Conservation (phyloP, 2,113 vertebrate species). For the human (Homo sapiens) region GRCh38 chr12:93803501-93804000, state of each 20-base stretch:
- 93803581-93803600: conserved; percentile 60
- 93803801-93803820: not conserved
- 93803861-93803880: not conserved
- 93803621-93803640: conserved; percentile 55
- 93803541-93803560: not conserved
- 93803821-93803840: not conserved
- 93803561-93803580: conserved; percentile 51
- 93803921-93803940: not conserved
- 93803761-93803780: not conserved
- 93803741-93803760: not conserved
- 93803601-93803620: conserved; percentile 46
- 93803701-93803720: not conserved
- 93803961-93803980: not conserved
- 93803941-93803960: not conserved
- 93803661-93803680: conserved; percentile 65
- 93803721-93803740: not conserved
- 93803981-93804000: not conserved
- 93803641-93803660: conserved; percentile 67
- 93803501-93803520: conserved; percentile 1
- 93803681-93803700: conserved; percentile 42
- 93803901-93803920: not conserved
- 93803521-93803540: conserved; percentile 41
- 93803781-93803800: not conserved
- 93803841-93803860: not conserved
- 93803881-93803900: not conserved